Evolutionary conservation across 1,140 invertebrate species (phyloP), one percentile per base, ranked within the genome.

Genomic region (Caenorhabditis tropicalis): DNA sequence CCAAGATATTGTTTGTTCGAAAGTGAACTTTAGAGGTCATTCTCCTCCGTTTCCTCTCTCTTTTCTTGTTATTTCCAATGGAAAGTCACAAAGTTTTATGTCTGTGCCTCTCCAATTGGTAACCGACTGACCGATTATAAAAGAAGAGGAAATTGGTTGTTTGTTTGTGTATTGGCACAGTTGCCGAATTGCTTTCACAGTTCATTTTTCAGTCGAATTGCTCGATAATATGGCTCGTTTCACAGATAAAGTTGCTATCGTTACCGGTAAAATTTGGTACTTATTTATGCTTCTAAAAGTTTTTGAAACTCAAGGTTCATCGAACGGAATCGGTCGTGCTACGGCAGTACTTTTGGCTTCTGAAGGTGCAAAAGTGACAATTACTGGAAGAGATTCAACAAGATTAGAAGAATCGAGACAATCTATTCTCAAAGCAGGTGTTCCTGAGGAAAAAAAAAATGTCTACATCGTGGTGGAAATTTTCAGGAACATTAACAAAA

Each of bases 311-410:
- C 51, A 21, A 85, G 95, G 95, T 79, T 95, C 95, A 0, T 95
- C 95, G 90, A 95, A 95, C 48, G 95, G 95, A 1, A 96, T 96
- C 86, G 95, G 95, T 80, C 94, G 94, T 51, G n/a, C n/a, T n/a
- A n/a, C n/a, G 94, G 95, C 95, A 2, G 84, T 94, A 49, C 93
- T 94, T 81, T 94, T 96, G 87, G 93, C 95, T 5, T 93, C 94
- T 85, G 91, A 94, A 27, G 94, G 95, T 49, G 95, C 95, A 0
- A 92, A 88, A 53, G 89, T 95, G n/a, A 92, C 92, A 0, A 87
- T 96, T 21, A 94, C 94, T 19, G 95, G 95, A 39, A 93, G 95
- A 43, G 95, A 95, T 91, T 56, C 53, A 27, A 24, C 21, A 29
- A 56, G 53, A 56, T 15, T 88, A 27, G 29, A 87, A 36, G 58